Base-by-base conservation (phyloP, 2,888 invertebrate genomes). In the Acronicta aceris region DNA sequence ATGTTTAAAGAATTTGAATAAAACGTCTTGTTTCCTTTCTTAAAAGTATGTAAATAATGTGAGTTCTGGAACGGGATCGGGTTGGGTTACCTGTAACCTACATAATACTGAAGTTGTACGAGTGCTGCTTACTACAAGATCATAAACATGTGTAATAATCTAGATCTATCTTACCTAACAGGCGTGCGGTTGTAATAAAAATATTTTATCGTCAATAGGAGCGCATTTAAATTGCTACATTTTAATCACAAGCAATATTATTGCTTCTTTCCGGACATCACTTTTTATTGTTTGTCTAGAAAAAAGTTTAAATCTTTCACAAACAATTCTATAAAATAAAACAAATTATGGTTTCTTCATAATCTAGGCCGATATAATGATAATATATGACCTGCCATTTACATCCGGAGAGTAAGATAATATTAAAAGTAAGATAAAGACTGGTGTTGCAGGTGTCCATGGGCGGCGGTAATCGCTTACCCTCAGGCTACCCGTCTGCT, bases 101-200 rank as follows among this genome's bases (percentile, higher is more conserved):
- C 21, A 21, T 21, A 21, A 21, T 21, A 21, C 21, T 21, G 21
- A 21, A 21, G 2, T 21, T 4, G 2, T 21, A 2, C 21, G 3
- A 56, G 16, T 43, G 30, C 10, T 40, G 27, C 25, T 54, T 8
- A 17, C 15, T 16, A 21, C 21, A 21, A 55, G 12, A 30, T 52
- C 59, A 53, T 9, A 60, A 68, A 60, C 8, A 38, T 42, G 33
- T 56, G 38, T 65, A 45, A 65, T 67, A n/a, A 65, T 67, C 53
- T 68, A 64, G 21, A 68, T 71, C 48, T 50, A 47, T 65, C 40
- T 60, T 30, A 27, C 7, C 27, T 79, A 72, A 53, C 84, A 96
- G 96, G 51, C 36, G 45, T 66, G 66, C 62, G 68, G 68, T 72
- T 67, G 63, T 50, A 59, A 71, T 71, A 72, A 76, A 74, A 63